Evolutionary conservation across 1,140 invertebrate genomes (phyloP).

Genomic region (Eupeodes corollae): DNA sequence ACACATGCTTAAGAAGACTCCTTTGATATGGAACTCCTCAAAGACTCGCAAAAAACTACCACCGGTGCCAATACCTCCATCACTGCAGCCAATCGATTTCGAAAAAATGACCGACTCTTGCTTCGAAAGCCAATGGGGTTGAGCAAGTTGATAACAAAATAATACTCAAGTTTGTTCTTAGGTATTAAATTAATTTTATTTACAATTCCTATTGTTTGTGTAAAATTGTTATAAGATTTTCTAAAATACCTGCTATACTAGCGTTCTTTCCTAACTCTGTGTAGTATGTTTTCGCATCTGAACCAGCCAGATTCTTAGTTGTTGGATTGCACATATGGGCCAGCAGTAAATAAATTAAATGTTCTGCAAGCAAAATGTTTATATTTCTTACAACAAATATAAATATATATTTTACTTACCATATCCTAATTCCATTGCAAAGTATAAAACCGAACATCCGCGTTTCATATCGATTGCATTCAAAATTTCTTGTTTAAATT

Average conservation of each 20-base stretch:
- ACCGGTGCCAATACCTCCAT: no score
- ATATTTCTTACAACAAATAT: no score
- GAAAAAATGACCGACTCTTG: no score
- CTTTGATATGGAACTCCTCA: no score
- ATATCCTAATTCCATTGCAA: constrained; percentile 21
- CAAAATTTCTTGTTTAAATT: constrained; percentile 17
- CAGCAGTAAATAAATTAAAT: constrained; percentile 29
- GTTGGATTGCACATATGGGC: constrained; percentile 26
- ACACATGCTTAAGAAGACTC: no score
- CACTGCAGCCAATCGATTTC: no score
- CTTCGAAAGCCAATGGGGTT: no score
- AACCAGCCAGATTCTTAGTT: constrained; percentile 22
- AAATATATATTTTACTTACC: constrained; percentile 7
- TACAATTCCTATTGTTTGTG: no score
- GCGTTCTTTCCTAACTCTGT: constrained; percentile 22
- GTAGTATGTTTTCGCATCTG: constrained; percentile 24
- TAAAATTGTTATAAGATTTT: neutral
- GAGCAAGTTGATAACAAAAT: no score
- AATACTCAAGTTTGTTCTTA: no score
- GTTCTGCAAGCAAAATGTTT: constrained; percentile 15
- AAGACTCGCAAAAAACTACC: no score
- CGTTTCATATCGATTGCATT: constrained; percentile 18
- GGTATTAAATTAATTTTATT: no score
- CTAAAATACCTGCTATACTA: constrained; percentile 24
- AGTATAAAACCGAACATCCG: constrained; percentile 25